Base-by-base conservation (phyloP, 2,888 invertebrate species). In the Eupithecia exiguata region DNA sequence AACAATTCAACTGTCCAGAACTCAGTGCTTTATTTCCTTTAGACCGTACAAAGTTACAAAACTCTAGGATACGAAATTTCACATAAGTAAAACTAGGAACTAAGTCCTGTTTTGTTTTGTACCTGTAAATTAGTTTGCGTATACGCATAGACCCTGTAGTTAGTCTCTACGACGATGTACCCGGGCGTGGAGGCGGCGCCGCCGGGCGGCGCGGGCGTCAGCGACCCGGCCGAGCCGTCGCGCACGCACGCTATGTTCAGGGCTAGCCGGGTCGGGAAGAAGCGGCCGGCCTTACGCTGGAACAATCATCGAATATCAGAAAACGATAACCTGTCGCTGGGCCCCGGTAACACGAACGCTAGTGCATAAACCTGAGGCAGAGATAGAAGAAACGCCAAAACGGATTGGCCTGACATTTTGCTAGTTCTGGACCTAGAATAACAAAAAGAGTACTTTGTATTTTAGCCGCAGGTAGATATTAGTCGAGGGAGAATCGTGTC, bases 151-250 rank as follows among this genome's bases (percentile, higher is more conserved):
- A 99, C 96, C 82, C 98, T 94, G 88, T 96, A 96, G 95, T 99
- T 99, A 70, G 99, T 99, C 95, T 99, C 99, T 35, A 99, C 98
- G 67, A 99, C 95, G 81, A 99, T 97, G 91, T 98, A 98, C 25
- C 78, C 95, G 10, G 88, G 84, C 49, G 91, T 91, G 36, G 91
- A 89, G 78, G 93, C 90, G 72, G 88, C 38, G 18, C 18, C 38
- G 43, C 18, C 30, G 21, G 46, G 0, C 5, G 25, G n/a, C 18
- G 36, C 14, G 16, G 16, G 12, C 58, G n/a, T 18, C 43, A n/a
- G n/a, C 53, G 68, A 43, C 43, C 62, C 49, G 63, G 66, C 53
- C 9, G 5, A 89, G 61, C 91, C 93, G 30, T 90, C 93, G 74
- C 95, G 91, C 74, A 94, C 95, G 80, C 95, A 94, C 35, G 96